Percentiles rank a stretch among this genome's conserved stretches.
These are phyloP conservation scores for Caenorhabditis remanei DNA, from an alignment of 1,140 invertebrate genomes.

Conservation along the genomic window DNA sequence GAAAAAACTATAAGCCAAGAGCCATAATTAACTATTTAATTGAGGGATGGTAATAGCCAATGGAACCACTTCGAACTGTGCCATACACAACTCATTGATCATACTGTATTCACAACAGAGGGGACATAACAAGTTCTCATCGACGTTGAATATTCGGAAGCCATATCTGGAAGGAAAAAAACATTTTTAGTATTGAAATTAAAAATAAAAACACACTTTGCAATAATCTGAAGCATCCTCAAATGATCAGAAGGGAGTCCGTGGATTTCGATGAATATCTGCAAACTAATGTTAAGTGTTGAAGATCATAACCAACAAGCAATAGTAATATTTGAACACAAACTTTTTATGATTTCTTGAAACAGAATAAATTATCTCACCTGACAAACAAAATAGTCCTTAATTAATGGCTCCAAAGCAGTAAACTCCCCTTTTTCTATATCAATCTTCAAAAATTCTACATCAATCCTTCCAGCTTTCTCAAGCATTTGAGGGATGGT, in stretches of 20 bases:
- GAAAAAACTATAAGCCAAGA: too few relatives aligned
- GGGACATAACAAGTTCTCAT: not conserved
- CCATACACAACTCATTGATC: slow-evolving; percentile 17
- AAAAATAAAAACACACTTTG: not conserved
- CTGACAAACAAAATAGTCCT: not conserved
- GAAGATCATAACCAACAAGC: too few relatives aligned
- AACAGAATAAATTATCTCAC: not conserved
- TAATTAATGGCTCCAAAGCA: not conserved
- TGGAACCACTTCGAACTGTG: not conserved
- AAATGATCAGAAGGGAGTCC: not conserved
- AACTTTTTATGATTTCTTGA: not conserved
- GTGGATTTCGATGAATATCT: not conserved
- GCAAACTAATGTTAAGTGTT: not conserved
- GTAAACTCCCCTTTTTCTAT: not conserved
- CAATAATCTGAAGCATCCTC: not conserved
- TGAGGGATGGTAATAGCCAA: not conserved
- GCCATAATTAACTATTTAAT: not conserved
- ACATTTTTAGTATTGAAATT: too few relatives aligned
- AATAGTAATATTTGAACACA: too few relatives aligned
- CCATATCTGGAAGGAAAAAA: not conserved
- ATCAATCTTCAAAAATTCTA: slow-evolving; percentile 16
- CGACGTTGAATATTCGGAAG: not conserved
- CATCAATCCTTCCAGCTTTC: not conserved
- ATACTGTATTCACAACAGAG: slow-evolving; percentile 17
- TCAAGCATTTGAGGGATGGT: not conserved